Conservation (phyloP, 2,113 vertebrate genomes). For the Tenrec ecaudatus region DNA sequence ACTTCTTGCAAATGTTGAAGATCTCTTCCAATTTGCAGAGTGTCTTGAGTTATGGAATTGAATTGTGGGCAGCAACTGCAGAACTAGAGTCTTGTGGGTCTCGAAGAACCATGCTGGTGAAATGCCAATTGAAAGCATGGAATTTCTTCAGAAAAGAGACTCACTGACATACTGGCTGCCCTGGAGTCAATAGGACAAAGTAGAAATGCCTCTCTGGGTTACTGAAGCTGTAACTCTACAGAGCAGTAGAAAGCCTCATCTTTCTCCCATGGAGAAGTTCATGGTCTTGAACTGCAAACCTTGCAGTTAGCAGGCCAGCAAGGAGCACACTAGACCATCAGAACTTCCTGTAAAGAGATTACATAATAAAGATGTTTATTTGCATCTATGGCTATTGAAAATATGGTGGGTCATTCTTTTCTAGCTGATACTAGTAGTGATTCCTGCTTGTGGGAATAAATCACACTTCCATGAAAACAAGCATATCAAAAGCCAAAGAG, state of each 20-base stretch:
- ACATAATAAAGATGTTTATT: too few relatives aligned
- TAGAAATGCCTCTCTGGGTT: too few relatives aligned
- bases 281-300: too few relatives aligned
- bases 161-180: too few relatives aligned
- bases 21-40: background rate
- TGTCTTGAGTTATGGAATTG: background rate
- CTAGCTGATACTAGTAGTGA: background rate
- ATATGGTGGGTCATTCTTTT: background rate
- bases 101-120: background rate
- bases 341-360: too few relatives aligned
- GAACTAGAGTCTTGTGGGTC: background rate
- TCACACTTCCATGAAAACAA: background rate
- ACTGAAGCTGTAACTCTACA: too few relatives aligned
- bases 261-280: too few relatives aligned
- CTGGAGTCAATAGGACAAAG: too few relatives aligned
- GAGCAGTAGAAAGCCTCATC: too few relatives aligned
- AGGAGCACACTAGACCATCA: too few relatives aligned
- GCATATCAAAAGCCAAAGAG: background rate
- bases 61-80: background rate
- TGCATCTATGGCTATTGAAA: background rate
- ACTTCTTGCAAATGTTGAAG: slow-evolving; percentile 50
- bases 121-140: background rate
- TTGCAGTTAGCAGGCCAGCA: too few relatives aligned
- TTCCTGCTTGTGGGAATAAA: background rate
- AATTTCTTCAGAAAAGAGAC: background rate